These are phyloP conservation scores for Formica exsecta DNA, from an alignment of 1,140 invertebrate species.

Conservation along the genomic window DNA sequence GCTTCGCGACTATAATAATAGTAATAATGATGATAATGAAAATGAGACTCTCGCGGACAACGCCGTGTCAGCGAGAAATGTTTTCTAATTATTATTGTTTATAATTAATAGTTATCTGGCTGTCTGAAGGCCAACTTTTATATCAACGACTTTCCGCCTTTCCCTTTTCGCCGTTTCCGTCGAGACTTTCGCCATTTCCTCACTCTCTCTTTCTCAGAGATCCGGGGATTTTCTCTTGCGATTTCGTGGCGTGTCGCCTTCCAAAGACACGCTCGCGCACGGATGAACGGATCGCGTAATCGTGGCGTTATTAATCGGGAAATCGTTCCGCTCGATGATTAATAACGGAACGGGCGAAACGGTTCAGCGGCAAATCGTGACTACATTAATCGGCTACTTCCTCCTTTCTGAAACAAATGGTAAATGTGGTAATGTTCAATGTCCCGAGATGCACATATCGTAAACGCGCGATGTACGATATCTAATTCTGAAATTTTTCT, in stretches of 20 bases:
- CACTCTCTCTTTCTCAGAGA: constrained; percentile 1
- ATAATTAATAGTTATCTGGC: constrained; percentile 19
- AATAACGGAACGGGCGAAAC: constrained; percentile 67
- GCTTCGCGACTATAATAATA: not conserved
- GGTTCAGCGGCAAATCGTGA: constrained; percentile 40
- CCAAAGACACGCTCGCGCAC: constrained; percentile 7
- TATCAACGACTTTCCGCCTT: constrained; percentile 24
- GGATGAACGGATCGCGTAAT: constrained; percentile 35
- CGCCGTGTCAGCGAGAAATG: not conserved
- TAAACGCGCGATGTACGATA: not conserved
- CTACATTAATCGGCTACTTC: constrained; percentile 26
- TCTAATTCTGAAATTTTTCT: not conserved
- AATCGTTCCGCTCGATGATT: constrained; percentile 72
- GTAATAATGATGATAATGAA: not conserved
- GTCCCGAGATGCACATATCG: not conserved
- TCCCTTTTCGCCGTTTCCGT: constrained; percentile 26
- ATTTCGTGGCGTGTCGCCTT: constrained; percentile 3
- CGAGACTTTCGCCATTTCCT: constrained; percentile 53
- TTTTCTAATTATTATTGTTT: constrained; percentile 17
- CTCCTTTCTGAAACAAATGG: constrained; percentile 11
- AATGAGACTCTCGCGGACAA: not conserved
- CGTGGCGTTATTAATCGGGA: constrained; percentile 67
- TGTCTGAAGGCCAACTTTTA: constrained; percentile 7
- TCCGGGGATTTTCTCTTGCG: not conserved
- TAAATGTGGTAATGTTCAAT: not conserved